Conservation (phyloP, 1,140 invertebrate genomes). For the Aphidius gifuensis region DNA sequence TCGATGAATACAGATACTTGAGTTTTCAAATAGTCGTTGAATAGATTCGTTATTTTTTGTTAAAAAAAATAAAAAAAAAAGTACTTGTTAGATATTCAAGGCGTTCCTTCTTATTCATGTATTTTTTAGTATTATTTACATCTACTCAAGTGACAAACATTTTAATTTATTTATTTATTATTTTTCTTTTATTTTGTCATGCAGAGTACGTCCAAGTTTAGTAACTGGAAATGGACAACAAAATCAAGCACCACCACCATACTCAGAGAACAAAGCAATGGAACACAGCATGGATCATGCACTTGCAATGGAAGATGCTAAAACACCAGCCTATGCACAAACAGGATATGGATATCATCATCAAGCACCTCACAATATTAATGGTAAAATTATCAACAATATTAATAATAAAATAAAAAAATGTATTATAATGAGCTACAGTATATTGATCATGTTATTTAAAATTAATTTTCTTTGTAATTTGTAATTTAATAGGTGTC, state of each 20-base stretch:
- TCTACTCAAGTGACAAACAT: slow-evolving; percentile 1
- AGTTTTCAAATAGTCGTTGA: no score
- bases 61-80: no score
- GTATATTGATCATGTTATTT: neutral
- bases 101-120: neutral
- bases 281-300: slow-evolving; percentile 83
- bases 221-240: slow-evolving; percentile 66
- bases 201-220: slow-evolving; percentile 68
- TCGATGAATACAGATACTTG: no score
- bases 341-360: slow-evolving; percentile 84
- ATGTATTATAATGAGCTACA: neutral
- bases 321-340: slow-evolving; percentile 76
- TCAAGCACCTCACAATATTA: slow-evolving; percentile 63
- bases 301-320: slow-evolving; percentile 76
- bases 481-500: slow-evolving; percentile 58
- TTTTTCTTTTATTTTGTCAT: slow-evolving; percentile 1
- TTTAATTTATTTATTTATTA: no score
- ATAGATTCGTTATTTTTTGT: no score
- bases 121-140: neutral
- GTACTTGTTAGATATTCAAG: no score
- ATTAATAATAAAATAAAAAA: neutral
- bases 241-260: slow-evolving; percentile 76
- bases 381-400: slow-evolving; percentile 61
- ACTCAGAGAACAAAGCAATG: slow-evolving; percentile 87
- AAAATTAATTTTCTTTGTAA: neutral